Evolutionary conservation across 2,888 invertebrate genomes (phyloP).

Genomic region (Scelioninae gen. 1): DNA sequence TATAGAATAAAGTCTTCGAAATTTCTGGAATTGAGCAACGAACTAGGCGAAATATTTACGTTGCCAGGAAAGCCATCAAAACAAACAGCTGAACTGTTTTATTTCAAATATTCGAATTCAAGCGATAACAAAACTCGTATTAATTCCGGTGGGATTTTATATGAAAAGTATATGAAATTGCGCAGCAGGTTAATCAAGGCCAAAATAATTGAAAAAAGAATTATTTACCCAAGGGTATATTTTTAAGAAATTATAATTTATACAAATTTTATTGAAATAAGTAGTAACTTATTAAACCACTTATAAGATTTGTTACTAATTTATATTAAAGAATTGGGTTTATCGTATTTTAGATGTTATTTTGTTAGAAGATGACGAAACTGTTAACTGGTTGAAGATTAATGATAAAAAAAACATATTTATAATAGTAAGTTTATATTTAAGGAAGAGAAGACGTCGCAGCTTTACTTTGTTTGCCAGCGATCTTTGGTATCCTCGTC

Average conservation of each 20-base stretch:
- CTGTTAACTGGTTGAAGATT: too few species aligned
- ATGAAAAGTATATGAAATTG: constrained; percentile 18
- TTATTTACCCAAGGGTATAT: neutral
- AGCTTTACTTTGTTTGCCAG: too few species aligned
- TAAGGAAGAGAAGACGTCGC: too few species aligned
- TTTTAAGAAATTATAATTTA: neutral
- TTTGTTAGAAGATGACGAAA: too few species aligned
- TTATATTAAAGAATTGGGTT: too few species aligned
- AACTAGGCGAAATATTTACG: constrained; percentile 15
- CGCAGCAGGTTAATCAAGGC: constrained; percentile 12
- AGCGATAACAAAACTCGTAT: neutral
- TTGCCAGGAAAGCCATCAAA: neutral
- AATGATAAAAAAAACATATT: neutral
- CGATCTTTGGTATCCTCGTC: too few species aligned
- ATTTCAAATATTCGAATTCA: constrained; percentile 2
- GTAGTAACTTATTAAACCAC: too few species aligned
- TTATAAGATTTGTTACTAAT: too few species aligned
- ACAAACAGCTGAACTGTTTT: constrained; percentile 9
- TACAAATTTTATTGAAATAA: too few species aligned
- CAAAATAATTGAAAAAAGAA: constrained; percentile 9
- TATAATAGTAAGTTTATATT: too few species aligned
- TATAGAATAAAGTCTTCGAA: constrained; percentile 14
- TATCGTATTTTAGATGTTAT: too few species aligned
- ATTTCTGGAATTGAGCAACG: constrained; percentile 4
- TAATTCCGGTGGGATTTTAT: constrained; percentile 10